A percentile compares a stretch with the other conserved stretches of the same genome.
Conservation (phyloP, 2,888 invertebrate genomes). For the Chironomus tentans region DNA sequence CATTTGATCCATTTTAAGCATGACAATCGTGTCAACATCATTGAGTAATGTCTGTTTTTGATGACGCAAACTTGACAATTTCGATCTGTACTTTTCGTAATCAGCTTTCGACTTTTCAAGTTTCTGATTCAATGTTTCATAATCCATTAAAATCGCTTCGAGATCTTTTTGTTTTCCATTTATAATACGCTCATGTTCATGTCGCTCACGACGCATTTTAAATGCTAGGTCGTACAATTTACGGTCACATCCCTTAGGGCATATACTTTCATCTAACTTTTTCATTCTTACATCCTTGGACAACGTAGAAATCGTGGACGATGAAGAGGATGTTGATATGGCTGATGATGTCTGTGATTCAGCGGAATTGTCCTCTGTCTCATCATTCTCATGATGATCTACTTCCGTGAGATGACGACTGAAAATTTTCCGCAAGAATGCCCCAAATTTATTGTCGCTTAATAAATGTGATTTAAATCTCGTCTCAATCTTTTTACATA, state of each 20-base stretch:
- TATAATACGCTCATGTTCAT: conserved; percentile 50
- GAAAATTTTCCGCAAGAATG: conserved; percentile 70
- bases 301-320: conserved; percentile 47
- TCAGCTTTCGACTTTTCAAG: conserved; percentile 40
- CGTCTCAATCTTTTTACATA: conserved; percentile 44
- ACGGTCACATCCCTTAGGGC: conserved; percentile 61
- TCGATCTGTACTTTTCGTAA: background rate
- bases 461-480: conserved; percentile 54
- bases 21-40: conserved; percentile 59
- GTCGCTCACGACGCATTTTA: conserved; percentile 49
- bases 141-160: background rate
- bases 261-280: conserved; percentile 58
- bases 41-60: conserved; percentile 70
- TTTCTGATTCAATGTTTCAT: conserved; percentile 48
- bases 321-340: conserved; percentile 37
- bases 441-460: conserved; percentile 67
- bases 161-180: conserved; percentile 52
- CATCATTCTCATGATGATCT: conserved; percentile 34
- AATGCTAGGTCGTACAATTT: conserved; percentile 60
- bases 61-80: conserved; percentile 43
- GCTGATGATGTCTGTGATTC: conserved; percentile 40
- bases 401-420: conserved; percentile 48
- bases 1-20: conserved; percentile 61
- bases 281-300: conserved; percentile 53
- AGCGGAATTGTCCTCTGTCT: background rate